Conservation (phyloP, 1,140 invertebrate genomes). For the Heliothis virescens region DNA sequence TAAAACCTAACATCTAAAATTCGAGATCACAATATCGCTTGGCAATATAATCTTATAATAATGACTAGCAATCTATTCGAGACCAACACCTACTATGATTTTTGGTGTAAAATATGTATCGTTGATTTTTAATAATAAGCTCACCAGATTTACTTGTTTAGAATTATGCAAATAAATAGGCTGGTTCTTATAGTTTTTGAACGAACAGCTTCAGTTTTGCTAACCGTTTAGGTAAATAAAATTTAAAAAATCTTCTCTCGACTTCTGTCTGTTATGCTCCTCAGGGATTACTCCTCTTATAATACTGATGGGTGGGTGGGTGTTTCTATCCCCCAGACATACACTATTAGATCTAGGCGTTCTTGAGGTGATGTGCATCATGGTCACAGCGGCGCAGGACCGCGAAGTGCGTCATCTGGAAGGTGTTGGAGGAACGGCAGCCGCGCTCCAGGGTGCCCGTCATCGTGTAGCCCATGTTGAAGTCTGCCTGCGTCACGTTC, state of each 20-base stretch:
- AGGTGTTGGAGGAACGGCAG: conserved; percentile 90
- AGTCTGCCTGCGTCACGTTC: conserved; percentile 92
- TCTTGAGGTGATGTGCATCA: conserved; percentile 77
- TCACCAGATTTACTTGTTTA: conserved; percentile 40
- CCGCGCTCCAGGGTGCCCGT: conserved; percentile 94
- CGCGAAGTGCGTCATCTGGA: conserved; percentile 95
- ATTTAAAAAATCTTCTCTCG: no score
- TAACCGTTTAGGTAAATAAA: no score
- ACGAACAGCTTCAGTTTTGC: background rate
- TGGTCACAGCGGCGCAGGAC: conserved; percentile 90
- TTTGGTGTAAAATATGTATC: conserved; percentile 44
- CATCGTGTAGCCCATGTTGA: conserved; percentile 95
- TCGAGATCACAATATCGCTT: conserved; percentile 83
- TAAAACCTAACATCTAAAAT: conserved; percentile 49
- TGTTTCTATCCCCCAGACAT: background rate
- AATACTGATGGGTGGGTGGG: background rate
- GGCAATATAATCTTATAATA: conserved; percentile 72
- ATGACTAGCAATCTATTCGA: conserved; percentile 62
- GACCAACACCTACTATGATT: conserved; percentile 53
- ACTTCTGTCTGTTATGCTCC: no score
- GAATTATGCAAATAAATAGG: conserved; percentile 6
- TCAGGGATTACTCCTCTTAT: background rate
- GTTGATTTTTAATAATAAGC: conserved; percentile 44
- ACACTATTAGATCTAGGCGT: conserved; percentile 55
- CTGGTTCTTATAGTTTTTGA: background rate